phyloP scores from a whole-genome alignment of 2,797 vertebrate genomes.

The Lithobates sylvaticus region DNA sequence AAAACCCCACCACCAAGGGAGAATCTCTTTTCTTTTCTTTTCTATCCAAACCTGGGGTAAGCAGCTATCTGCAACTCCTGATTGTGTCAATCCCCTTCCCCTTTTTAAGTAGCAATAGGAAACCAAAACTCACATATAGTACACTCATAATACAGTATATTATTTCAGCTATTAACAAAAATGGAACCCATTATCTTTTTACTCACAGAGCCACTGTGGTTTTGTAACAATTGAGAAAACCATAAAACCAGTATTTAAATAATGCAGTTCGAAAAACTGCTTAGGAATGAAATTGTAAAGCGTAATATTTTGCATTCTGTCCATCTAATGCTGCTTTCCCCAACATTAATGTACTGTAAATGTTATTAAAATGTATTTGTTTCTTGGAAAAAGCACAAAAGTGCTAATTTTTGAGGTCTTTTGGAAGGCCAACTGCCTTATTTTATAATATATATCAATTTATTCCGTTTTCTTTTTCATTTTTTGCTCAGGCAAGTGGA shows the following conservation, averaged over 20 bases:
- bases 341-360: conserved; percentile 14
- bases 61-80: too few species aligned
- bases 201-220: background rate
- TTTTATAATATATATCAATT: conserved; percentile 14
- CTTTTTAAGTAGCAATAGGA: too few species aligned
- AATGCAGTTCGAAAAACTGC: background rate
- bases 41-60: too few species aligned
- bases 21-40: too few species aligned
- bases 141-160: too few species aligned
- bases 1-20: too few species aligned
- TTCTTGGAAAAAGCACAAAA: conserved; percentile 21
- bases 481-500: conserved; percentile 13
- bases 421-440: conserved; percentile 5
- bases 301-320: conserved; percentile 15
- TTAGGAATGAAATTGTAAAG: background rate
- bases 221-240: background rate
- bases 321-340: background rate
- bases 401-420: background rate
- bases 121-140: background rate
- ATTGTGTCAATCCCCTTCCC: too few species aligned
- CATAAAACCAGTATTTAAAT: background rate
- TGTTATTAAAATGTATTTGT: conserved; percentile 28
- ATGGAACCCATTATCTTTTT: background rate
- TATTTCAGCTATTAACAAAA: background rate
- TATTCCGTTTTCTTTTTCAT: conserved; percentile 17